Evolutionary conservation across 1,140 invertebrate species (phyloP).

Genomic region (Drosophila saltans): DNA sequence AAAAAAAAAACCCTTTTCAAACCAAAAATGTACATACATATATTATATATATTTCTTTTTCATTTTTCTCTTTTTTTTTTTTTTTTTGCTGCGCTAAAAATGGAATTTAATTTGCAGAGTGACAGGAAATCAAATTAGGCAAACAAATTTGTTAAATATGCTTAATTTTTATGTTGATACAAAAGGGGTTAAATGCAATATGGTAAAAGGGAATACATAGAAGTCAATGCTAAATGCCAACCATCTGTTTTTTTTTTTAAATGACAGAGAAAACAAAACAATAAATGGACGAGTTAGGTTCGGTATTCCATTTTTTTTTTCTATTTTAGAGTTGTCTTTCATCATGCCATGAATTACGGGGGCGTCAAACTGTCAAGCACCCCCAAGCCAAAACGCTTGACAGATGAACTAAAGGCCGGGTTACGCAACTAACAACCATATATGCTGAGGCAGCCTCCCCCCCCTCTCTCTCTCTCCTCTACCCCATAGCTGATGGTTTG

Average conservation of each 20-base stretch:
- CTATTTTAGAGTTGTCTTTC: slow-evolving; percentile 37
- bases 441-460: not conserved
- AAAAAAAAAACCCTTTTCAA: slow-evolving; percentile 31
- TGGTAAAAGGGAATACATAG: not conserved
- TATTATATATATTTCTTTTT: too few species aligned
- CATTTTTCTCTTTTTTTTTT: too few species aligned
- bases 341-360: slow-evolving; percentile 66
- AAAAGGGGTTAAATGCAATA: slow-evolving; percentile 16
- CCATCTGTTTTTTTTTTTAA: slow-evolving; percentile 1
- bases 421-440: slow-evolving; percentile 21
- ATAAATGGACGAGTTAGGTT: slow-evolving; percentile 15
- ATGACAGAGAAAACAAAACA: not conserved
- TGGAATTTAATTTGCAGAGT: slow-evolving; percentile 24
- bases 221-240: slow-evolving; percentile 9
- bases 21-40: too few species aligned
- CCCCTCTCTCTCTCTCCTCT: not conserved
- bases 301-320: not conserved
- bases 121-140: slow-evolving; percentile 20
- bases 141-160: slow-evolving; percentile 30
- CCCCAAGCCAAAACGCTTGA: slow-evolving; percentile 33
- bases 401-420: slow-evolving; percentile 57
- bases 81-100: slow-evolving; percentile 26
- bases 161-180: not conserved
- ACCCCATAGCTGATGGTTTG: not conserved
- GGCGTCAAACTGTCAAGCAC: slow-evolving; percentile 65